Evolutionary conservation across 2,797 vertebrate genomes (phyloP), one percentile per base, ranked within the genome.

Genomic region (Moxostoma hubbsi): DNA sequence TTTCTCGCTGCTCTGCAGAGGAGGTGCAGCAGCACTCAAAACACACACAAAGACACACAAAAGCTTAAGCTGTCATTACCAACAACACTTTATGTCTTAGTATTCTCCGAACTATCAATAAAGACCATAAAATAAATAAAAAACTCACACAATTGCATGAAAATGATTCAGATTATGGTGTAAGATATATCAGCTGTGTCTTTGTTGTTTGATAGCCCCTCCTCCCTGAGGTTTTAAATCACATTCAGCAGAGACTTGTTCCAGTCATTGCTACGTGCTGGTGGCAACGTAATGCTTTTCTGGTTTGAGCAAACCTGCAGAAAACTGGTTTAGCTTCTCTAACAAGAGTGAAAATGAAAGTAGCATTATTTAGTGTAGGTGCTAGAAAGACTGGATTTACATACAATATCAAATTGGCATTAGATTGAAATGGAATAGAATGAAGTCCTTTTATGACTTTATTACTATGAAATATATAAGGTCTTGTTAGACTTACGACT

Each of bases 1-100:
- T 65, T n/a, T 75, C 55, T 79, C 8, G 7, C 63, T 70, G 70
- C 24, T 81, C 67, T 85, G 79, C 78, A 85, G 66, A 74, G 36
- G 67, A 79, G 64, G 55, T 81, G 50, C 57, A 46, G 53, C 55
- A 58, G 67, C 58, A 53, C 66, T 72, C 59, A 45, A 74, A n/a
- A 46, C 51, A 62, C 58, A 65, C 12, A 69, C 46, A 67, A n/a
- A 71, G 11, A 64, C 43, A 64, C 12, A 15, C 8, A 47, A 9
- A 63, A 78, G 66, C 43, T 47, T 10, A 62, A 24, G 43, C 49
- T 18, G 8, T 55, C 63, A 50, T 43, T 50, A 58, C 13, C 1
- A 45, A 53, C 24, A 53, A 45, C 64, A 61, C 47, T 9, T 3
- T 36, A 36, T 36, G 36, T 36, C 36, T 47, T 12, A 51, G 47